Conservation (phyloP, 2,797 vertebrate genomes). For the Gadopsis marmoratus region DNA sequence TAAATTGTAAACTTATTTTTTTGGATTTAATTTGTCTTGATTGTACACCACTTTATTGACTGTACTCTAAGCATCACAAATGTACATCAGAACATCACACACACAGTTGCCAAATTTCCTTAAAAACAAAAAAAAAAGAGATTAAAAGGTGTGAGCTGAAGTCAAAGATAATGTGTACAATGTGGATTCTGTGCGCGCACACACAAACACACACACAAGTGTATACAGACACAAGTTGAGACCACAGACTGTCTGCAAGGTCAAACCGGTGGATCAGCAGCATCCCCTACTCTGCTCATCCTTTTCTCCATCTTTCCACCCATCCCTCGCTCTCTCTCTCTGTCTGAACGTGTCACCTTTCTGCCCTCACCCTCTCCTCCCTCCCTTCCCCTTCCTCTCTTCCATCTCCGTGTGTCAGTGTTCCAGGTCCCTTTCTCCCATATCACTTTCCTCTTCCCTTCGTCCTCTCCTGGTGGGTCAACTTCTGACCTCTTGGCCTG, state of each 20-base stretch:
- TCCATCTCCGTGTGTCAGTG: slow-evolving; percentile 67
- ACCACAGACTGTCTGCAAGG: slow-evolving; percentile 72
- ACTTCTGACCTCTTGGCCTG: slow-evolving; percentile 58
- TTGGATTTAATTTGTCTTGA: neutral
- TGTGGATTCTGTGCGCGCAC: neutral
- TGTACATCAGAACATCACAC: neutral
- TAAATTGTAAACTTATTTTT: neutral
- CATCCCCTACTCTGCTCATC: slow-evolving; percentile 52
- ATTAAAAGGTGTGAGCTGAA: neutral
- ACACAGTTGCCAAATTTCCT: neutral
- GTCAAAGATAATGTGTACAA: neutral
- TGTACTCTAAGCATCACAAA: neutral
- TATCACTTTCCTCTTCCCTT: slow-evolving; percentile 64
- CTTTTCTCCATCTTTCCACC: slow-evolving; percentile 50
- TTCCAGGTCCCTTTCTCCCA: slow-evolving; percentile 65
- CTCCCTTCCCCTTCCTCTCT: slow-evolving; percentile 39
- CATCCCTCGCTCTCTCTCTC: slow-evolving; percentile 44
- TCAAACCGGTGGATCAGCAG: slow-evolving; percentile 77
- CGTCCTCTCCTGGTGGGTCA: slow-evolving; percentile 64
- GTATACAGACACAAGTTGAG: slow-evolving; percentile 17
- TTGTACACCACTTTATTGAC: neutral
- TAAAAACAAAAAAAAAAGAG: neutral
- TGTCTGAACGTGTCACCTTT: slow-evolving; percentile 67
- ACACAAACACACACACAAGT: slow-evolving; percentile 11
- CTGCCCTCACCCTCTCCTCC: slow-evolving; percentile 61